phyloP scores from a whole-genome alignment of 2,888 invertebrate genomes.

The Brachylomia viminalis region DNA sequence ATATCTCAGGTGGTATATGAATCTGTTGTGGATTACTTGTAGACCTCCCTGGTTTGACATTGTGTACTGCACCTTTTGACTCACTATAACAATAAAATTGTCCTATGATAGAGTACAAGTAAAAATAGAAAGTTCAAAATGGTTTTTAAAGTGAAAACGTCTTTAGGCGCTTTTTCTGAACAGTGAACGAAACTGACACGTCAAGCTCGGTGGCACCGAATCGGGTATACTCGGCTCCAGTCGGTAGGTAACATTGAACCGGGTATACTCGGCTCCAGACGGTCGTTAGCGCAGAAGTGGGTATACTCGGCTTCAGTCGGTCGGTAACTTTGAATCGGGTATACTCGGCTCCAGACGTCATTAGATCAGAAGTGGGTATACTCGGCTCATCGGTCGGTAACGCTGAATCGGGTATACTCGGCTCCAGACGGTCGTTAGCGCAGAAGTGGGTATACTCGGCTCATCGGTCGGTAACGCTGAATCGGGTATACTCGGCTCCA shows the following conservation, averaged over 20 bases:
- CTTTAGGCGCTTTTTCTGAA: background rate
- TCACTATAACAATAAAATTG: constrained; percentile 43
- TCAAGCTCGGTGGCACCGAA: background rate
- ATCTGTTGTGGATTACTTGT: constrained; percentile 83
- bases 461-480: background rate
- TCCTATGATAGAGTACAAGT: background rate
- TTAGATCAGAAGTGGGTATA: background rate
- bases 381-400: background rate
- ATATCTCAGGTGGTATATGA: constrained; percentile 82
- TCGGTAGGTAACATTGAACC: no score
- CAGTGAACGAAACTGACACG: background rate
- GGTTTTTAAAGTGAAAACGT: background rate
- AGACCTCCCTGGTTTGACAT: constrained; percentile 83
- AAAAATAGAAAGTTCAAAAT: background rate
- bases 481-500: background rate
- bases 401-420: background rate
- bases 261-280: no score
- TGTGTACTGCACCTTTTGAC: constrained; percentile 78
- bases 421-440: background rate
- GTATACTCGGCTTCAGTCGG: background rate
- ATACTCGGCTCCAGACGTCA: background rate
- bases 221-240: background rate
- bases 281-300: background rate
- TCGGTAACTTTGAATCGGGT: no score
- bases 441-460: background rate